phyloP scores from a whole-genome alignment of 2,888 invertebrate genomes.

The Mechanitis messenoides region DNA sequence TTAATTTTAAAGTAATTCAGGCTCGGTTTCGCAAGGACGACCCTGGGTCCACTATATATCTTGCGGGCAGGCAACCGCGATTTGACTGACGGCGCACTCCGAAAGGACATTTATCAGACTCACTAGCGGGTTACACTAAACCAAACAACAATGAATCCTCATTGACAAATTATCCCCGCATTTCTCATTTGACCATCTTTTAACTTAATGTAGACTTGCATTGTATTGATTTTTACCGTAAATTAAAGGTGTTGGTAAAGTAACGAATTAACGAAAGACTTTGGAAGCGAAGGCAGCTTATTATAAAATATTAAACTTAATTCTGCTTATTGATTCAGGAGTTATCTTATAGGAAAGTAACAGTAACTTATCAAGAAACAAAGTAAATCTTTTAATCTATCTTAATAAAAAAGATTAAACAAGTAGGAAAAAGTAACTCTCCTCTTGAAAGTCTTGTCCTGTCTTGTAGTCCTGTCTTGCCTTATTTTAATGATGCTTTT shows the following conservation, averaged over 20 bases:
- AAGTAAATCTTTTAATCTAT: too few species aligned
- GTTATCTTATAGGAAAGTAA: too few species aligned
- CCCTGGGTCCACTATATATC: slow-evolving; percentile 73
- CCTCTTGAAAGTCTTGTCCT: too few species aligned
- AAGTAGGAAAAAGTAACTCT: too few species aligned
- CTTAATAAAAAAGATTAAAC: too few species aligned
- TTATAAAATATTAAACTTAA: too few species aligned
- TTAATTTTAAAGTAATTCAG: slow-evolving; percentile 67
- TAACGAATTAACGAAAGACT: too few species aligned
- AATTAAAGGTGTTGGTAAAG: not conserved
- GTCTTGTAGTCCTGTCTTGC: too few species aligned
- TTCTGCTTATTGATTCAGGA: too few species aligned
- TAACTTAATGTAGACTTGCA: slow-evolving; percentile 18
- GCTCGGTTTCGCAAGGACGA: slow-evolving; percentile 62
- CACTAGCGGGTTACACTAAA: slow-evolving; percentile 74
- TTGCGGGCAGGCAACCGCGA: slow-evolving; percentile 75
- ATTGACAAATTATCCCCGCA: slow-evolving; percentile 73
- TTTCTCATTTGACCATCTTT: slow-evolving; percentile 59
- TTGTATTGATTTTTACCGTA: not conserved
- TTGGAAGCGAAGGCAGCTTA: too few species aligned
- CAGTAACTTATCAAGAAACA: too few species aligned
- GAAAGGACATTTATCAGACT: slow-evolving; percentile 76
- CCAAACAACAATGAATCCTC: slow-evolving; percentile 76
- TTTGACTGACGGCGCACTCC: slow-evolving; percentile 74
- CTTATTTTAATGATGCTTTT: too few species aligned